Conservation (phyloP, 2,113 vertebrate species). For the Pangasianodon hypophthalmus region DNA sequence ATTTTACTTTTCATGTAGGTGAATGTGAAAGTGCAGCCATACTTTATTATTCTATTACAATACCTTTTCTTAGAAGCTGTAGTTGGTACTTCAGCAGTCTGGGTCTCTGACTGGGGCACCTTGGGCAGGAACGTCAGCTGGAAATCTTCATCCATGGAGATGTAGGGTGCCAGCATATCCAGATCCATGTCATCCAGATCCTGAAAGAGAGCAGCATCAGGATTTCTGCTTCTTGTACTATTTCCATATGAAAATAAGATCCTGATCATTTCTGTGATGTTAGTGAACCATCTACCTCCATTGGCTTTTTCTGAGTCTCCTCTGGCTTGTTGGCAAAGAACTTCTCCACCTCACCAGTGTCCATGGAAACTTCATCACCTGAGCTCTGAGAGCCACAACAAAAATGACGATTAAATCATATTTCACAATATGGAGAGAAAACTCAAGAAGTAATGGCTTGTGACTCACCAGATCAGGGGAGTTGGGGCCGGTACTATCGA, state of each 20-base stretch:
- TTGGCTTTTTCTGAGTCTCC: constrained; percentile 47
- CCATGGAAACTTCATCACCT: constrained; percentile 51
- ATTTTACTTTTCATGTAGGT: neutral
- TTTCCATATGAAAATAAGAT: neutral
- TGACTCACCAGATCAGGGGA: constrained; percentile 48
- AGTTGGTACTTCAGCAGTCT: neutral
- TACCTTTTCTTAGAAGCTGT: constrained; percentile 67
- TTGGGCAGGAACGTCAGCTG: constrained; percentile 76
- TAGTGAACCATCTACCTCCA: constrained; percentile 53
- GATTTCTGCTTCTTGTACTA: neutral
- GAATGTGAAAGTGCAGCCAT: neutral
- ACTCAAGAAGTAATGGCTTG: too few species aligned
- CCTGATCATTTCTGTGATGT: neutral
- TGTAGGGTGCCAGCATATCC: constrained; percentile 89
- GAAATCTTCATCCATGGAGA: constrained; percentile 92
- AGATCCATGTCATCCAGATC: constrained; percentile 74
- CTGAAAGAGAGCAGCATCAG: constrained; percentile 46
- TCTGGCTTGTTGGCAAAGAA: constrained; percentile 67
- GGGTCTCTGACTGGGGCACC: constrained; percentile 47
- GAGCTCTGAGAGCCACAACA: constrained; percentile 27
- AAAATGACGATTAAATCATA: neutral
- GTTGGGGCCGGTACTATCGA: constrained; percentile 61
- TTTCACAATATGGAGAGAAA: neutral
- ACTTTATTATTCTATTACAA: neutral
- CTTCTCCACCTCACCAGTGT: constrained; percentile 70